Conservation (phyloP, 2,888 invertebrate genomes). For the Amiota communis region DNA sequence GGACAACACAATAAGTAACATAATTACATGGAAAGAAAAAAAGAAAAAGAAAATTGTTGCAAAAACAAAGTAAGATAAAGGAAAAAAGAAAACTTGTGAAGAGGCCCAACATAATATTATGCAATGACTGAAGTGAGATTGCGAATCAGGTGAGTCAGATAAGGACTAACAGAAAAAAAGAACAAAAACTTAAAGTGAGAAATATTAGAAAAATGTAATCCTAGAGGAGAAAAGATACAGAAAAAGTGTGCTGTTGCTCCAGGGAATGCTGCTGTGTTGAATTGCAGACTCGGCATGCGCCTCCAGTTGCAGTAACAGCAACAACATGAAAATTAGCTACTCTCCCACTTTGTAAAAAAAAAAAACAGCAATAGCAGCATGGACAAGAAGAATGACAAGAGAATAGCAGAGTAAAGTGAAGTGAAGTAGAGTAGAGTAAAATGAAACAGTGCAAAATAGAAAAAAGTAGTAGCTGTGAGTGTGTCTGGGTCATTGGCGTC, state of each 20-base stretch:
- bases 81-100: background rate
- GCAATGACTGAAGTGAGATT: background rate
- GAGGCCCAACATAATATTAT: background rate
- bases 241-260: background rate
- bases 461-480: background rate
- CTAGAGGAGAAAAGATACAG: background rate
- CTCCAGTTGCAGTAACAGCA: background rate
- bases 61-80: background rate
- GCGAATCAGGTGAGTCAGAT: background rate
- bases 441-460: background rate
- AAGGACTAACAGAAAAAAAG: background rate
- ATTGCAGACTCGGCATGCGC: background rate
- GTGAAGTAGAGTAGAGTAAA: background rate
- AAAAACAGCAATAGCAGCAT: background rate
- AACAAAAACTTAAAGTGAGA: background rate
- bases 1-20: conserved; percentile 13
- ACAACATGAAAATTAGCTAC: conserved; percentile 17
- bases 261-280: background rate
- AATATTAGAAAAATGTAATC: background rate
- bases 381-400: background rate
- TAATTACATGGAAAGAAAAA: conserved; percentile 14
- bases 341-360: background rate
- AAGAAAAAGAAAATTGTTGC: background rate
- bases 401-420: background rate
- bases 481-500: conserved; percentile 11